Conservation (phyloP, 2,113 vertebrate species). For the Chionodraco myersi region DNA sequence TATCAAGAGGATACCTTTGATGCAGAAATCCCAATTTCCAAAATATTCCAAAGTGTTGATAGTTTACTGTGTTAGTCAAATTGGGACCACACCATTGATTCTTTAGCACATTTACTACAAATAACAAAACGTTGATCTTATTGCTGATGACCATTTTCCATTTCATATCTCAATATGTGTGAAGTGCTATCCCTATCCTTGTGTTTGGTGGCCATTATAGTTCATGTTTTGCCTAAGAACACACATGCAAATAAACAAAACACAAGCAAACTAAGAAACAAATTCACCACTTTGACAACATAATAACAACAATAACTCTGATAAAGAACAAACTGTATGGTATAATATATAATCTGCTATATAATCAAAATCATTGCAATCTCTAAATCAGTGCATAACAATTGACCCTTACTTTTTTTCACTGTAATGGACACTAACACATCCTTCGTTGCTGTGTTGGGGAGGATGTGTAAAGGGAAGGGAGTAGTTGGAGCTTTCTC, state of each 20-base stretch:
- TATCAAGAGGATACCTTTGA: background rate
- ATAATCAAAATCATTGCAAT: background rate
- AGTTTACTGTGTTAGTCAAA: background rate
- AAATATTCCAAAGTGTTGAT: background rate
- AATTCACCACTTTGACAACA: background rate
- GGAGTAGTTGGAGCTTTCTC: accelerated
- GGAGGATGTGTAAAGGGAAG: accelerated
- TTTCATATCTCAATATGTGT: background rate
- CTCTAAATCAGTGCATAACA: background rate
- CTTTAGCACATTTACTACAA: background rate
- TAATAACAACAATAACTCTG: background rate
- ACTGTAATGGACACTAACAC: accelerated
- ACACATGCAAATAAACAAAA: background rate
- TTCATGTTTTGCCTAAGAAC: too few species aligned
- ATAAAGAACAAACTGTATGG: too few species aligned
- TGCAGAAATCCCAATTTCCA: background rate
- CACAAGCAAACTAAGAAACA: background rate
- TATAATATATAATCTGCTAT: background rate
- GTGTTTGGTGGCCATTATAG: too few species aligned
- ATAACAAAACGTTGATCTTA: background rate
- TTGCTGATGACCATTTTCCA: background rate
- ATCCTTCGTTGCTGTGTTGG: accelerated
- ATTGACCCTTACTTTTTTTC: background rate
- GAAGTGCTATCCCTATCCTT: background rate
- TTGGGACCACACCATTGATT: background rate